Percentiles rank a stretch among this genome's conserved stretches.
Evolutionary conservation across 1,140 invertebrate genomes (phyloP).

Genomic region (Melipona quadrifasciata): DNA sequence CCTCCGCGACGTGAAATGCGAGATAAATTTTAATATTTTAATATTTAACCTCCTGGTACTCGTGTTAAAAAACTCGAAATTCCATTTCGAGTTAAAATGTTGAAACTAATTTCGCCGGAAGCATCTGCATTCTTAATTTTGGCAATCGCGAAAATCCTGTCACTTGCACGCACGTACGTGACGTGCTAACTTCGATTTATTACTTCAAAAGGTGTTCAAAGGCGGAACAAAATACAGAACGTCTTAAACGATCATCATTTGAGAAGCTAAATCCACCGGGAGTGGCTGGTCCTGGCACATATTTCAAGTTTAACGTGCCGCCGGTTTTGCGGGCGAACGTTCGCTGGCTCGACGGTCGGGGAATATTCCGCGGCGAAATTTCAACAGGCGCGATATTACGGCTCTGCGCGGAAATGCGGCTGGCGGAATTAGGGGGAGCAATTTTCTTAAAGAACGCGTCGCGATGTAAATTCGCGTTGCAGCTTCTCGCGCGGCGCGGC

Average conservation of each 20-base stretch:
- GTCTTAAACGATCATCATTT: not conserved
- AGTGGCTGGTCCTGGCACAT: slow-evolving; percentile 1
- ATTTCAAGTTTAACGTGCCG: slow-evolving; percentile 8
- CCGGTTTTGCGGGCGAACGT: not conserved
- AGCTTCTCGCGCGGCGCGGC: slow-evolving; percentile 26
- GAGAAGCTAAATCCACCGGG: not conserved
- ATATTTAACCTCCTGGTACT: too few species aligned
- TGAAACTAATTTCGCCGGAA: not conserved
- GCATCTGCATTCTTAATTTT: not conserved
- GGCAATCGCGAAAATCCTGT: not conserved
- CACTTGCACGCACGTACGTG: too few species aligned
- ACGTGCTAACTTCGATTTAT: too few species aligned
- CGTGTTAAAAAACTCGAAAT: too few species aligned
- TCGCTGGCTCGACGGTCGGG: not conserved
- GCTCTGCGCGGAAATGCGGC: not conserved
- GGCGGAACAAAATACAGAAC: not conserved
- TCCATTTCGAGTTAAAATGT: too few species aligned
- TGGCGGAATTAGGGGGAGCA: slow-evolving; percentile 43
- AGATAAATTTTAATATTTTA: too few species aligned
- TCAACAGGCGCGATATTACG: slow-evolving; percentile 37
- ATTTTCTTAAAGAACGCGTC: slow-evolving; percentile 52
- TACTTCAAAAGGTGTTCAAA: not conserved
- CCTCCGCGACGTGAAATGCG: too few species aligned
- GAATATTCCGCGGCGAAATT: slow-evolving; percentile 34
- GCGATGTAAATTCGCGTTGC: slow-evolving; percentile 47